These are phyloP conservation scores for Hypena proboscidalis DNA, from an alignment of 2,888 invertebrate genomes.

Conservation along the genomic window DNA sequence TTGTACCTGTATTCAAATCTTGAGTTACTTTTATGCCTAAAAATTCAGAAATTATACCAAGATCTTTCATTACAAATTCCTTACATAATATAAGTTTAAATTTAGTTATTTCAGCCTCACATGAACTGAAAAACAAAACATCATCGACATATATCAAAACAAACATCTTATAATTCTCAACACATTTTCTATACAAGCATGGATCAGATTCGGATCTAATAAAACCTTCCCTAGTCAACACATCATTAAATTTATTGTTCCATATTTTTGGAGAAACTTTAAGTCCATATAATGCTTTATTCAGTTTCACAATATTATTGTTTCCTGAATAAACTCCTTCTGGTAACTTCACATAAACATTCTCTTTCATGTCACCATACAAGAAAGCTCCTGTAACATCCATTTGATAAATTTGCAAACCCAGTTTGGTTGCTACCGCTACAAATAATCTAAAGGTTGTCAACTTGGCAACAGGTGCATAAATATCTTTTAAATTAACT, in stretches of 20 bases:
- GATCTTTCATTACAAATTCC: slow-evolving; percentile 21
- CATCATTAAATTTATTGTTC: slow-evolving; percentile 9
- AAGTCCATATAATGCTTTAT: slow-evolving; percentile 13
- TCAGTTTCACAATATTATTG: slow-evolving; percentile 13
- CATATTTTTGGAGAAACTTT: slow-evolving; percentile 11
- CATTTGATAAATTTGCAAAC: slow-evolving; percentile 7
- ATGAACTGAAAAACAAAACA: slow-evolving; percentile 8
- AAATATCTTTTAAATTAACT: slow-evolving; percentile 6
- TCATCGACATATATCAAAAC: slow-evolving; percentile 17
- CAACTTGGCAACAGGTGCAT: slow-evolving; percentile 15
- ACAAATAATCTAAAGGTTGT: slow-evolving; percentile 1
- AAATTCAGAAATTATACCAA: slow-evolving; percentile 17
- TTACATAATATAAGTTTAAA: slow-evolving; percentile 5
- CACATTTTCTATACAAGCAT: slow-evolving; percentile 9
- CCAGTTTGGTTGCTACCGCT: neutral
- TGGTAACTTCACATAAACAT: neutral
- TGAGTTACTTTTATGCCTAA: slow-evolving; percentile 25
- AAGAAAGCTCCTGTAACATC: slow-evolving; percentile 12
- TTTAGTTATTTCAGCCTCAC: too few species aligned
- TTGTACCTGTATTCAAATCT: slow-evolving; percentile 21
- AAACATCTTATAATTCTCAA: slow-evolving; percentile 7
- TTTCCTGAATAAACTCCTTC: slow-evolving; percentile 6
- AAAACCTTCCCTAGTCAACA: slow-evolving; percentile 11
- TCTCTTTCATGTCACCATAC: slow-evolving; percentile 3
- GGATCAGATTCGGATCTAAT: slow-evolving; percentile 8